Percentiles rank a stretch among this genome's conserved stretches.
phyloP scores from a whole-genome alignment of 1,140 invertebrate species.

The Scylla paramamosain region DNA sequence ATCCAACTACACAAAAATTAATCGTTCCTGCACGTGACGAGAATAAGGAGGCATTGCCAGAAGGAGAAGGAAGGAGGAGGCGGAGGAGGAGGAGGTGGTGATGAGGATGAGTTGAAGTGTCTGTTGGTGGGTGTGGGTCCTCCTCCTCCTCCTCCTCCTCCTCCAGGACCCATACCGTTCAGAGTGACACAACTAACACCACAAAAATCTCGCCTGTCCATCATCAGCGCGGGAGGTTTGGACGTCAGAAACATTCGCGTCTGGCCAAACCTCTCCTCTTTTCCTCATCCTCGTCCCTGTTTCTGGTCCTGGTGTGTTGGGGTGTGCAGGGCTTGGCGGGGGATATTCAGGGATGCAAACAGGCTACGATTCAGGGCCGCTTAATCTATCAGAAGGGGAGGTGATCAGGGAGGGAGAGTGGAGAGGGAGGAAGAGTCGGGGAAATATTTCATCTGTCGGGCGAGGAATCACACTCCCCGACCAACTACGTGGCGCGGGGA shows the following conservation, averaged over 20 bases:
- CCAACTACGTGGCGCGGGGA: slow-evolving; percentile 36
- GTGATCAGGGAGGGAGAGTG: not conserved
- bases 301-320: not conserved
- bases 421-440: not conserved
- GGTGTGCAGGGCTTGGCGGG: not conserved
- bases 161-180: slow-evolving; percentile 45
- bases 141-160: not conserved
- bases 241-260: slow-evolving; percentile 61
- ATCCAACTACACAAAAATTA: not conserved
- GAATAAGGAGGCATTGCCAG: not conserved
- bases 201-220: slow-evolving; percentile 71
- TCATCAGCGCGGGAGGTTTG: slow-evolving; percentile 49
- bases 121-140: too few species aligned
- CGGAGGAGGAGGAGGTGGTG: not conserved
- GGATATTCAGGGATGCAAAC: slow-evolving; percentile 46
- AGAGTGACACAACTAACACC: slow-evolving; percentile 69
- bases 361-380: not conserved
- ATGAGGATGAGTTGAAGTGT: not conserved
- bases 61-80: not conserved
- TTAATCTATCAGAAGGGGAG: slow-evolving; percentile 37
- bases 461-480: slow-evolving; percentile 16
- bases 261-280: not conserved
- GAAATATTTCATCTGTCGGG: slow-evolving; percentile 49
- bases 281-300: not conserved
- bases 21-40: not conserved